A percentile compares a stretch with the other conserved stretches of the same genome.
Evolutionary conservation across 2,797 vertebrate genomes (phyloP).

Genomic region (Bovichtus variegatus): DNA sequence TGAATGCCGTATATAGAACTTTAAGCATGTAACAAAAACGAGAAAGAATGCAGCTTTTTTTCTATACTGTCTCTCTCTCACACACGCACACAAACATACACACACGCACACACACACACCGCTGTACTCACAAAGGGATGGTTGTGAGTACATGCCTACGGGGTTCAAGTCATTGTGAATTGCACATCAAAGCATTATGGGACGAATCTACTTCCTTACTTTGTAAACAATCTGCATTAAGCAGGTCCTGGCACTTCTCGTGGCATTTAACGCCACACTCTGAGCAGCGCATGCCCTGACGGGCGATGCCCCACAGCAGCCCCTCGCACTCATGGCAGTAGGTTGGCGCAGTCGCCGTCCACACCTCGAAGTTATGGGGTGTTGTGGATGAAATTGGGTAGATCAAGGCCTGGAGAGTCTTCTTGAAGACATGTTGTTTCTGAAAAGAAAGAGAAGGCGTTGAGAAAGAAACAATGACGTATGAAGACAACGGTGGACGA

Average conservation of each 20-base stretch:
- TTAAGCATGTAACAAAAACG: not conserved
- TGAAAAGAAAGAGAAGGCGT: conserved; percentile 63
- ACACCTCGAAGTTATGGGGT: conserved; percentile 97
- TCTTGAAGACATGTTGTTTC: conserved; percentile 97
- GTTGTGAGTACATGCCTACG: not conserved
- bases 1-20: too few relatives aligned
- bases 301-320: conserved; percentile 97
- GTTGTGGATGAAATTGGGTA: conserved; percentile 98
- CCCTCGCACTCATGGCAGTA: conserved; percentile 99
- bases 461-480: not conserved
- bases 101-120: not conserved
- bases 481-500: conserved; percentile 6
- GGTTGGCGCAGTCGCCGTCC: conserved; percentile 97
- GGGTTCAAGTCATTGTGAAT: not conserved
- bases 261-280: conserved; percentile 99
- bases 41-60: not conserved
- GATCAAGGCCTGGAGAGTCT: conserved; percentile 97
- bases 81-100: not conserved
- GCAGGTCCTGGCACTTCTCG: conserved; percentile 98
- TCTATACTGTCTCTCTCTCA: not conserved
- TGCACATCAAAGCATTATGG: conserved; percentile 1
- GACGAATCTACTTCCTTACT: conserved; percentile 84
- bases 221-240: conserved; percentile 98
- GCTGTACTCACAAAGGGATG: not conserved
- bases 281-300: conserved; percentile 96